Evolutionary conservation across 1,140 invertebrate genomes (phyloP).

Genomic region (Cryptotermes secundus): DNA sequence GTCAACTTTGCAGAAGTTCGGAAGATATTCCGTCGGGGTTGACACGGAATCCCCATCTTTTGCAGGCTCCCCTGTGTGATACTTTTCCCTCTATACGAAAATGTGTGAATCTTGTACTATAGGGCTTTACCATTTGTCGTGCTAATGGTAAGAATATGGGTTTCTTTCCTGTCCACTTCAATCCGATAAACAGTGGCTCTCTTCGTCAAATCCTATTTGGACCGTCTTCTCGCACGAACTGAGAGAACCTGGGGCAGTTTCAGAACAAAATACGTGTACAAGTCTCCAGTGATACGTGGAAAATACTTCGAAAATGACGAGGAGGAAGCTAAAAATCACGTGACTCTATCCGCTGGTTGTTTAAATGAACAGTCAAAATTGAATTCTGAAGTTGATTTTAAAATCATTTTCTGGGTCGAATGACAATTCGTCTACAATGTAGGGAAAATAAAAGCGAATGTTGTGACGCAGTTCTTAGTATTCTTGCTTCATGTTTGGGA

Average conservation of each 20-base stretch:
- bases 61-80: not conserved
- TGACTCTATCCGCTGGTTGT: no score
- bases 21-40: not conserved
- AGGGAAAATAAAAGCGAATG: no score
- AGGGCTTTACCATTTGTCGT: conserved; percentile 22
- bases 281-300: not conserved
- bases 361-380: no score
- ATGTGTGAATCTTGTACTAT: conserved; percentile 23
- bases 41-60: not conserved
- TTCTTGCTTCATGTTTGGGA: no score
- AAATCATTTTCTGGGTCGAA: no score
- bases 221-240: not conserved
- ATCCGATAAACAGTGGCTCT: not conserved
- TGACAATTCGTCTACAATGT: no score
- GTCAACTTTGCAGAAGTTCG: no score
- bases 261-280: not conserved
- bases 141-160: conserved; percentile 28
- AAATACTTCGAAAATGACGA: no score
- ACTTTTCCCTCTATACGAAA: conserved; percentile 10
- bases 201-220: conserved; percentile 23
- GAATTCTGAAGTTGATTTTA: no score
- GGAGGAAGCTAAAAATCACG: no score
- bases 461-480: no score
- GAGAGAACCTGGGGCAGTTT: not conserved
- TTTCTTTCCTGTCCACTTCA: conserved; percentile 20